Percentiles rank a stretch among this genome's conserved stretches.
Evolutionary conservation across 2,888 invertebrate species (phyloP).

Genomic region (Drosophila fulvimacula): DNA sequence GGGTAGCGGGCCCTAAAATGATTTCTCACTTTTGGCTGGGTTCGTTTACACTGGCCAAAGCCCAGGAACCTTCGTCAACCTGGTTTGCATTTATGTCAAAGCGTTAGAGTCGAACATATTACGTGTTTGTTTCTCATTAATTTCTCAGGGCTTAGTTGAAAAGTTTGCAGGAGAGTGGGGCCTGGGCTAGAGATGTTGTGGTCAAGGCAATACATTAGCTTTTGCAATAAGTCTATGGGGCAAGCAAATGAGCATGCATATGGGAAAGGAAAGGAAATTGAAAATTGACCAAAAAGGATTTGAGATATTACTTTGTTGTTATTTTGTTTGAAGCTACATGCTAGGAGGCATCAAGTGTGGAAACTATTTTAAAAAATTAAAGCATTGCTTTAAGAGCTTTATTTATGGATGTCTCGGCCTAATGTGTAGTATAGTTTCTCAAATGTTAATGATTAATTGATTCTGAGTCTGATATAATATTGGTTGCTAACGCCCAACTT

Average conservation of each 20-base stretch:
- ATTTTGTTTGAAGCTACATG: neutral
- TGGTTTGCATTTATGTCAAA: constrained; percentile 53
- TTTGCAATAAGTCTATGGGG: neutral
- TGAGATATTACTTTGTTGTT: neutral
- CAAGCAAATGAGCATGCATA: neutral
- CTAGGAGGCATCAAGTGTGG: too few relatives aligned
- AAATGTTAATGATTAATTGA: too few relatives aligned
- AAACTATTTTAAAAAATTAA: too few relatives aligned
- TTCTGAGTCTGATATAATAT: too few relatives aligned
- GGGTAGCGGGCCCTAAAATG: constrained; percentile 30
- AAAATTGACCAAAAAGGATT: neutral
- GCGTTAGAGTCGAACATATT: constrained; percentile 42
- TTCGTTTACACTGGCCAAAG: constrained; percentile 22
- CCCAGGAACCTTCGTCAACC: constrained; percentile 54
- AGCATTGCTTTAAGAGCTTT: too few relatives aligned
- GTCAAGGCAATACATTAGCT: constrained; percentile 28
- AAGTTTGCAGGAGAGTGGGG: neutral
- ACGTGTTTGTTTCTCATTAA: constrained; percentile 55
- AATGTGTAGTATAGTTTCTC: too few relatives aligned
- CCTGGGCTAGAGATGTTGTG: neutral
- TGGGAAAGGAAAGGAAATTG: too few relatives aligned
- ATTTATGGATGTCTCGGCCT: too few relatives aligned
- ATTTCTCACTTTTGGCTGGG: constrained; percentile 49
- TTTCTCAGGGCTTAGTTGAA: constrained; percentile 21
- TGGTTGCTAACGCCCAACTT: too few relatives aligned